Conservation (phyloP, 2,113 vertebrate species). For the Tachuris rubrigastra region DNA sequence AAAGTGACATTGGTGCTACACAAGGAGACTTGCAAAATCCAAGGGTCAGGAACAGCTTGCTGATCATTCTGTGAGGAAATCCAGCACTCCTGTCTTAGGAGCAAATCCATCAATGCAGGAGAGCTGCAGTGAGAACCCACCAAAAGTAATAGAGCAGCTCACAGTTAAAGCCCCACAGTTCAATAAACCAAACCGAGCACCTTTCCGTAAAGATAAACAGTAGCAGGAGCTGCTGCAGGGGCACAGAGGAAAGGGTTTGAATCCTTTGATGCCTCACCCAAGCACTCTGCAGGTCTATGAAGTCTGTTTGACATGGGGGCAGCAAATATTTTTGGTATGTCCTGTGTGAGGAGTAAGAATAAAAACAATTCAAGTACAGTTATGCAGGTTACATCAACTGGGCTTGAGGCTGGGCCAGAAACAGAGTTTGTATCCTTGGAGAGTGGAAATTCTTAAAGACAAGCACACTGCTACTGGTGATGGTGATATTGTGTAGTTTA, state of each 20-base stretch:
- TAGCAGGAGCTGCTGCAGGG: not conserved
- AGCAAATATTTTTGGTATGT: not conserved
- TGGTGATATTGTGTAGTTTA: accelerated
- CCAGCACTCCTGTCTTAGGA: not conserved
- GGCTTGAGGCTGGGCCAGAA: not conserved
- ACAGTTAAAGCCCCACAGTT: not conserved
- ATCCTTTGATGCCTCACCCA: not conserved
- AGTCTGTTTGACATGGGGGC: not conserved
- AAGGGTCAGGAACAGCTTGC: not conserved
- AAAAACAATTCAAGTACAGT: not conserved
- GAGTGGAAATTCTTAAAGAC: not conserved
- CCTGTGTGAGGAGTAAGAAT: not conserved
- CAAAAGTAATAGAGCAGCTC: not conserved
- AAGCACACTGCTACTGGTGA: not conserved
- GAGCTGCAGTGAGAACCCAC: not conserved
- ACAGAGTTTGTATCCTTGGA: not conserved
- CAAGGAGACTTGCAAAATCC: not conserved
- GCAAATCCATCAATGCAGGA: accelerated
- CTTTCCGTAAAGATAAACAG: not conserved
- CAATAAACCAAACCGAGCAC: not conserved
- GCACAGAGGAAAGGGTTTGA: not conserved
- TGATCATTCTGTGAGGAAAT: not conserved
- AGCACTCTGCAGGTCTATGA: not conserved
- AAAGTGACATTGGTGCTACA: not conserved
- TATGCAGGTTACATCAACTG: not conserved